Percentiles rank a stretch among this genome's conserved stretches.
phyloP scores from a whole-genome alignment of 1,140 invertebrate genomes.

The Neomicropteryx cornuta region DNA sequence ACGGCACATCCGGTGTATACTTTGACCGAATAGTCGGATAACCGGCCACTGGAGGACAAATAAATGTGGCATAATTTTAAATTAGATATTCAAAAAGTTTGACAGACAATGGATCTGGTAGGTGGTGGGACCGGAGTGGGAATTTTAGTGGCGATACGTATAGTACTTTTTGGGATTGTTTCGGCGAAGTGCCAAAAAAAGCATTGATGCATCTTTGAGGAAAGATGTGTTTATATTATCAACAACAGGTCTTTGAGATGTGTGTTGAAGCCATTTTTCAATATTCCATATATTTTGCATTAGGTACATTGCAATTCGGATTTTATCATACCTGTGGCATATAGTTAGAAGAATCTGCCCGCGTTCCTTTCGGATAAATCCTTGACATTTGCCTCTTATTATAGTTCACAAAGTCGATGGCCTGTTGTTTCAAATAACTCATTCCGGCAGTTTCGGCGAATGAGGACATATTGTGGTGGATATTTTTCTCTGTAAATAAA shows the following conservation, averaged over 20 bases:
- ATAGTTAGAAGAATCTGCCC: conserved; percentile 98
- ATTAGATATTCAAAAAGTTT: too few species aligned
- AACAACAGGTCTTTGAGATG: neutral
- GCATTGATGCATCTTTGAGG: too few species aligned
- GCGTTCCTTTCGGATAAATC: conserved; percentile 97
- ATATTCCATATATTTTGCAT: neutral
- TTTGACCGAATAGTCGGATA: too few species aligned
- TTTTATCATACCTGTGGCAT: conserved; percentile 84
- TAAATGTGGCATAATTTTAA: too few species aligned
- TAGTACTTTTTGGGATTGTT: too few species aligned
- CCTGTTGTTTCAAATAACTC: conserved; percentile 87
- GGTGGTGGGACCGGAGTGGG: too few species aligned
- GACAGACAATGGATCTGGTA: too few species aligned
- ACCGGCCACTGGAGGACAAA: too few species aligned
- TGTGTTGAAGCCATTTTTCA: neutral
- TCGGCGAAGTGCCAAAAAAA: too few species aligned
- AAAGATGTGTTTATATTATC: too few species aligned
- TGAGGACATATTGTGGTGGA: conserved; percentile 97
- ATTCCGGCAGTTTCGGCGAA: conserved; percentile 95
- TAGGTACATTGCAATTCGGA: neutral
- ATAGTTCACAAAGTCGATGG: conserved; percentile 99
- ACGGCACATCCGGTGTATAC: too few species aligned
- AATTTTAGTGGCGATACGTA: too few species aligned
- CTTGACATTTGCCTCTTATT: conserved; percentile 98
- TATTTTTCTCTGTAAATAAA: conserved; percentile 71